Conservation (phyloP, 2,888 invertebrate genomes). For the Apotomis capreana region DNA sequence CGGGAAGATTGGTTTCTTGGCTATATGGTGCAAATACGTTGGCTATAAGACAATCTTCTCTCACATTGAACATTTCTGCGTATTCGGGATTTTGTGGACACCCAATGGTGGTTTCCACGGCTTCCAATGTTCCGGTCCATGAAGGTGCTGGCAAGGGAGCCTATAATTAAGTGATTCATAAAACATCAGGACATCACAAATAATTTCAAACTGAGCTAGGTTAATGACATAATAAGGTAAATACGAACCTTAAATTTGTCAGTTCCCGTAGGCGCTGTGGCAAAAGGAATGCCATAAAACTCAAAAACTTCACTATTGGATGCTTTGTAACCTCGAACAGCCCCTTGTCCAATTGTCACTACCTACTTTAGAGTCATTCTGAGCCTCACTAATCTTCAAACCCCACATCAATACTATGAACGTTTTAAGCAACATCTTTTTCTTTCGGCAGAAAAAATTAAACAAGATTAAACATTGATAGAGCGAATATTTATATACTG, state of each 20-base stretch:
- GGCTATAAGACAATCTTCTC: constrained; percentile 29
- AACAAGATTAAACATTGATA: not conserved
- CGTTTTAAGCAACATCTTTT: not conserved
- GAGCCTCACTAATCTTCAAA: not conserved
- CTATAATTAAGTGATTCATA: not conserved
- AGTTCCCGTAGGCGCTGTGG: constrained; percentile 16
- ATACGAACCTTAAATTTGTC: constrained; percentile 22
- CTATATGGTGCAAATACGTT: constrained; percentile 15
- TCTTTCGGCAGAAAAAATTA: not conserved
- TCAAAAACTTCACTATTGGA: constrained; percentile 8
- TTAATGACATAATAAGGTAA: too few relatives aligned
- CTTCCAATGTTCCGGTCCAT: constrained; percentile 22
- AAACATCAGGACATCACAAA: not conserved
- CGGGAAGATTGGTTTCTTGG: constrained; percentile 11
- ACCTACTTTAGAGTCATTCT: not conserved
- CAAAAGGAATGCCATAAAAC: constrained; percentile 28
- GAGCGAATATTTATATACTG: not conserved
- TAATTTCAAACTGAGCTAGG: not conserved
- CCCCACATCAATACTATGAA: not conserved
- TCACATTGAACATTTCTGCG: not conserved
- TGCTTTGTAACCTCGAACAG: constrained; percentile 15
- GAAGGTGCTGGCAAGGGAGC: constrained; percentile 9
- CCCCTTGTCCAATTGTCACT: constrained; percentile 17
- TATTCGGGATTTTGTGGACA: not conserved
- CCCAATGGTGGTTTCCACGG: not conserved